phyloP scores from a whole-genome alignment of 1,140 invertebrate genomes.

The Drosophila pandora region DNA sequence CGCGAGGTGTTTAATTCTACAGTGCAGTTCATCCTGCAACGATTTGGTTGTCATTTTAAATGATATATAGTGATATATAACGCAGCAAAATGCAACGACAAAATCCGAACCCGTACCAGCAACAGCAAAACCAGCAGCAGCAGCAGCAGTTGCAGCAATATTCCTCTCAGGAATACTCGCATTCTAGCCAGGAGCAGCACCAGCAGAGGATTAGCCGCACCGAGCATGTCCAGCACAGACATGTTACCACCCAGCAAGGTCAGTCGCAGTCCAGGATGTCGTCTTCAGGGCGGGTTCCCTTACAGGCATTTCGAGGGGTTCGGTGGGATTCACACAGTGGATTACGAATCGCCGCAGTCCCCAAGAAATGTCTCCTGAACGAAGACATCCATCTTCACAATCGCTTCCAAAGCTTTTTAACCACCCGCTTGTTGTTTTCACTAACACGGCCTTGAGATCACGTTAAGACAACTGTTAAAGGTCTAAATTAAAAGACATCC shows the following conservation, averaged over 20 bases:
- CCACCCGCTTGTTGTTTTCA: slow-evolving; percentile 13
- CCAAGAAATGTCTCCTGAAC: slow-evolving; percentile 45
- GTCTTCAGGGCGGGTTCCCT: slow-evolving; percentile 12
- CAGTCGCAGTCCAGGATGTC: slow-evolving; percentile 76
- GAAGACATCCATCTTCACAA: neutral
- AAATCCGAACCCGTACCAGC: slow-evolving; percentile 84
- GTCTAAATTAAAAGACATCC: neutral
- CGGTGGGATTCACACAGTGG: slow-evolving; percentile 77
- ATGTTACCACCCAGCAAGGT: slow-evolving; percentile 92
- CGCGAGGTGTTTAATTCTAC: slow-evolving; percentile 70
- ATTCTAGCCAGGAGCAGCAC: slow-evolving; percentile 79
- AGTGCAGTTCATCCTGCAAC: slow-evolving; percentile 75
- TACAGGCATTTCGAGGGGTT: slow-evolving; percentile 39
- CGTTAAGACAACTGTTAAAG: neutral
- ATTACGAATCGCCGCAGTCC: slow-evolving; percentile 67
- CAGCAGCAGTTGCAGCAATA: slow-evolving; percentile 86
- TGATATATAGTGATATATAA: slow-evolving; percentile 83
- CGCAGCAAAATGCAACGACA: slow-evolving; percentile 83
- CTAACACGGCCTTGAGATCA: neutral
- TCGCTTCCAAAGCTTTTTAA: slow-evolving; percentile 13
- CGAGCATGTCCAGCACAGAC: slow-evolving; percentile 89
- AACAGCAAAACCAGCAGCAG: slow-evolving; percentile 81
- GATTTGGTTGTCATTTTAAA: slow-evolving; percentile 83
- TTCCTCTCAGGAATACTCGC: slow-evolving; percentile 82
- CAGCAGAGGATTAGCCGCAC: slow-evolving; percentile 88